Percentiles rank a stretch among this genome's conserved stretches.
These are phyloP conservation scores for Aspidiotus destructor DNA, from an alignment of 2,888 invertebrate genomes.

Conservation along the genomic window DNA sequence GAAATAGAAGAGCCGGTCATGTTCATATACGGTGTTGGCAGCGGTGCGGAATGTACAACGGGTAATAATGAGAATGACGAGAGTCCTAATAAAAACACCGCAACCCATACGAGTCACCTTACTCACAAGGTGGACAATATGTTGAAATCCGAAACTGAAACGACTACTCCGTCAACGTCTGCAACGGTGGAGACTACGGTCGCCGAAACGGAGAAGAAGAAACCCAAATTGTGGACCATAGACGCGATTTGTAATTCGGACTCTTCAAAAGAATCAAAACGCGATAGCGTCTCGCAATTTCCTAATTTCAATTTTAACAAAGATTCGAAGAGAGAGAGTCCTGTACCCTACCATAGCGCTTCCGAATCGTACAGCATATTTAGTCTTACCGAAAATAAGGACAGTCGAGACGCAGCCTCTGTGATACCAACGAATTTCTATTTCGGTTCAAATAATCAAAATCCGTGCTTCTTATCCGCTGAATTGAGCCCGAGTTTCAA, in stretches of 20 bases:
- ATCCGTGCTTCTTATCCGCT: slow-evolving; percentile 8
- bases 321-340: slow-evolving; percentile 1
- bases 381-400: slow-evolving; percentile 5
- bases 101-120: slow-evolving; percentile 16
- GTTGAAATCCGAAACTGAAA: slow-evolving; percentile 11
- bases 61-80: slow-evolving; percentile 49
- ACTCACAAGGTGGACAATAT: slow-evolving; percentile 27
- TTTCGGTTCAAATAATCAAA: slow-evolving; percentile 24
- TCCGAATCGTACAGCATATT: slow-evolving; percentile 21
- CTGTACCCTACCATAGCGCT: slow-evolving; percentile 5
- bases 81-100: slow-evolving; percentile 31
- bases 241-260: slow-evolving; percentile 38
- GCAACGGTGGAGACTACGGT: slow-evolving; percentile 10
- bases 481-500: slow-evolving; percentile 11
- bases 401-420: background rate
- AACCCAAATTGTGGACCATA: slow-evolving; percentile 39
- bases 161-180: background rate
- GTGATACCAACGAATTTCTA: slow-evolving; percentile 23
- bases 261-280: slow-evolving; percentile 12
- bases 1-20: slow-evolving; percentile 43
- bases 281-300: slow-evolving; percentile 21
- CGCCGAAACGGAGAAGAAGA: slow-evolving; percentile 35
- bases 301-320: slow-evolving; percentile 26
- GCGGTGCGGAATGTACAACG: slow-evolving; percentile 60
- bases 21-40: slow-evolving; percentile 61